phyloP scores from a whole-genome alignment of 2,113 vertebrate species.

The Larimichthys crocea region DNA sequence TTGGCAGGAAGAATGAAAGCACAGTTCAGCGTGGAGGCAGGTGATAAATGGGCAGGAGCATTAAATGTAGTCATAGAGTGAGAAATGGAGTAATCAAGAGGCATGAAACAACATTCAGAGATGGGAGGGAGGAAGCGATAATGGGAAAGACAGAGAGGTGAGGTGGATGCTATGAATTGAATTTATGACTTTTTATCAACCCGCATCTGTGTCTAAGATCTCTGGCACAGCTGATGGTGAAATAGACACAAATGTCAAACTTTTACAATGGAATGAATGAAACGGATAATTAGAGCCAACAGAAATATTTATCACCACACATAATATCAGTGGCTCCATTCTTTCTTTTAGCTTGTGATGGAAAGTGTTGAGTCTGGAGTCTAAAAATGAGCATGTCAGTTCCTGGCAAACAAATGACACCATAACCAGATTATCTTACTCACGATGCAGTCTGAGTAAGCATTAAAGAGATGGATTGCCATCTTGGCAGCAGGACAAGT shows the following conservation, averaged over 20 bases:
- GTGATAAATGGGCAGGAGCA: conserved; percentile 35
- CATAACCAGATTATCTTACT: neutral
- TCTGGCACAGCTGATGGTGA: neutral
- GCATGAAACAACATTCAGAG: conserved; percentile 17
- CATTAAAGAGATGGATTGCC: neutral
- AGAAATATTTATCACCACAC: neutral
- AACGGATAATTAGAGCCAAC: neutral
- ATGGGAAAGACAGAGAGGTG: neutral
- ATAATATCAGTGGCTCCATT: neutral
- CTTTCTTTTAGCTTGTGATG: neutral
- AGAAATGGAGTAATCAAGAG: conserved; percentile 37
- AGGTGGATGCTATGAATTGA: neutral
- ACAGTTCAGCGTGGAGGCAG: neutral
- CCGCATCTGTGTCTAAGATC: neutral
- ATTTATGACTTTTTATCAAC: conserved; percentile 9
- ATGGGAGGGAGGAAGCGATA: neutral
- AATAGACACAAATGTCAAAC: neutral
- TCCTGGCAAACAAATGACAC: neutral
- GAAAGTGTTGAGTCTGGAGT: neutral
- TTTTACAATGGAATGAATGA: neutral
- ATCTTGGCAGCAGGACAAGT: neutral
- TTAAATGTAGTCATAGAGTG: conserved; percentile 27
- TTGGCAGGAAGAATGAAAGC: conserved; percentile 25
- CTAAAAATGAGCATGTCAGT: neutral
- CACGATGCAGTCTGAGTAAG: neutral